phyloP scores from a whole-genome alignment of 2,797 vertebrate species.

The Enteromius afrohamiltoni region DNA sequence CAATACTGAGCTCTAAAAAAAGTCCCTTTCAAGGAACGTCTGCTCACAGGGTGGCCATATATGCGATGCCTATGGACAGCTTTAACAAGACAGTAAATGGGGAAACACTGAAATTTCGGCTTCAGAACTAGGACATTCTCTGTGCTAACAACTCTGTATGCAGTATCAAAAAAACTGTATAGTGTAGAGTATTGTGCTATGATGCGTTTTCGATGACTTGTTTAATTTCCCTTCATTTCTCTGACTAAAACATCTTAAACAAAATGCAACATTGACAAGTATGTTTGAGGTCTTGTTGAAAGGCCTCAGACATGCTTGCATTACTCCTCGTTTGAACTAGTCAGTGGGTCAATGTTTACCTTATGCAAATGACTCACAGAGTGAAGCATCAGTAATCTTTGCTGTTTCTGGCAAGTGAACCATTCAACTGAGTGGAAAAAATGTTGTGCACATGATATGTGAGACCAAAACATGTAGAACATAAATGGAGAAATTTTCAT shows the following conservation, averaged over 20 bases:
- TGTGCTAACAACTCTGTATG: constrained; percentile 49
- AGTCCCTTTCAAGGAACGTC: not conserved
- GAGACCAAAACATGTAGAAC: not conserved
- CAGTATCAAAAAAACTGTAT: constrained; percentile 39
- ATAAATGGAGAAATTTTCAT: not conserved
- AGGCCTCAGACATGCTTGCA: constrained; percentile 37
- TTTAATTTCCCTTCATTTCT: constrained; percentile 42
- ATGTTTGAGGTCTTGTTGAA: constrained; percentile 33
- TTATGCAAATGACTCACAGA: constrained; percentile 29
- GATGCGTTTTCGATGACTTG: constrained; percentile 45
- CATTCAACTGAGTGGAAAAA: not conserved
- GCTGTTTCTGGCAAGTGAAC: constrained; percentile 27
- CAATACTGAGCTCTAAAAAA: not conserved
- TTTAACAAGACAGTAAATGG: not conserved
- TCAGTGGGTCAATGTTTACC: constrained; percentile 29
- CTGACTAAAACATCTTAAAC: constrained; percentile 54
- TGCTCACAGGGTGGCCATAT: no score
- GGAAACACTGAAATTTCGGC: not conserved
- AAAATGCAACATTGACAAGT: constrained; percentile 49
- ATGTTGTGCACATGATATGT: not conserved
- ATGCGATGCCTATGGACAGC: not conserved
- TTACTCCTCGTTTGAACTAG: not conserved
- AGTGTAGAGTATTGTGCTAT: constrained; percentile 62
- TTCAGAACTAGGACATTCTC: constrained; percentile 34
- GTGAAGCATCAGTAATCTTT: constrained; percentile 30